These are phyloP conservation scores for Drosophila pseudoananassae DNA, from an alignment of 1,140 invertebrate genomes.

Conservation along the genomic window DNA sequence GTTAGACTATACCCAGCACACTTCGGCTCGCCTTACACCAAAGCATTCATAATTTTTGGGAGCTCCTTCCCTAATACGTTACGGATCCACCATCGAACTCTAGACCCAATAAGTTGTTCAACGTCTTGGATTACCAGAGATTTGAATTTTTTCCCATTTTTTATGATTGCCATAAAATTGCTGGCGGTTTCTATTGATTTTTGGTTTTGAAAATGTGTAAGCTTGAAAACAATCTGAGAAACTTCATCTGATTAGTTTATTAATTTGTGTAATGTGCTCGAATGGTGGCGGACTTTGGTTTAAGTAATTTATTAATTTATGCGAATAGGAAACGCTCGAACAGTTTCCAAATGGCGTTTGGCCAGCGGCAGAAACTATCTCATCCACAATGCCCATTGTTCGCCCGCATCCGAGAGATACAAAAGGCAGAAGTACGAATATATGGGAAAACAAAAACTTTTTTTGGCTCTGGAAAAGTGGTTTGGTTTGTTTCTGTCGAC, in stretches of 20 bases:
- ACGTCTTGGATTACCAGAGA: constrained; percentile 54
- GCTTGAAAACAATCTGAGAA: constrained; percentile 19
- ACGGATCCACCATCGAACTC: constrained; percentile 29
- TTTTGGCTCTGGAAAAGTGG: constrained; percentile 38
- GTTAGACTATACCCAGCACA: constrained; percentile 36
- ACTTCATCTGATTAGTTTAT: constrained; percentile 53
- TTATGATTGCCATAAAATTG: constrained; percentile 52
- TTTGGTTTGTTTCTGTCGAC: constrained; percentile 4
- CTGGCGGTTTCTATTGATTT: constrained; percentile 47
- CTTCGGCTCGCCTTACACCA: constrained; percentile 42
- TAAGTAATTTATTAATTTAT: constrained; percentile 65
- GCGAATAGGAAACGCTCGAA: constrained; percentile 27
- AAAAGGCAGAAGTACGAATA: background rate
- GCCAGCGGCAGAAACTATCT: constrained; percentile 48
- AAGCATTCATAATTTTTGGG: constrained; percentile 27
- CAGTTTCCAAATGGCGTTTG: constrained; percentile 20
- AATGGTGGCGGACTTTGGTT: constrained; percentile 12
- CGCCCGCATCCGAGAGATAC: constrained; percentile 48
- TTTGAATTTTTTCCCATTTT: constrained; percentile 16
- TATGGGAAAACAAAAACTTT: constrained; percentile 5
- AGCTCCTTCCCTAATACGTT: constrained; percentile 35
- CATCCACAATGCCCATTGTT: constrained; percentile 18
- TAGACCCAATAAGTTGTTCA: constrained; percentile 19
- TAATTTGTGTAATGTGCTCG: constrained; percentile 57
- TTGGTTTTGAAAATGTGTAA: background rate